A percentile compares a stretch with the other conserved stretches of the same genome.
phyloP scores from a whole-genome alignment of 2,888 invertebrate species.

The Chrysomela aeneicollis region DNA sequence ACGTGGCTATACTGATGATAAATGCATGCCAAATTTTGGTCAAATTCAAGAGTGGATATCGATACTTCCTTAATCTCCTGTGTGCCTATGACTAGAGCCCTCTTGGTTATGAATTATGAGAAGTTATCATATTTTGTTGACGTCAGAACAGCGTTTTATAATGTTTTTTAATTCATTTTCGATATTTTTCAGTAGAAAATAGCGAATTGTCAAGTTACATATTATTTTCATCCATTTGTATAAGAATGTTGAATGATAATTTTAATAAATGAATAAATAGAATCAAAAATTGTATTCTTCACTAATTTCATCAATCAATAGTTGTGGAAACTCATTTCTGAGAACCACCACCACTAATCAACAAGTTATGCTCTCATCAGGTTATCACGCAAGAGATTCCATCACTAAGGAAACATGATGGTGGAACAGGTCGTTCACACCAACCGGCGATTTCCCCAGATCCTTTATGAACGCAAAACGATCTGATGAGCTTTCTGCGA shows the following conservation, averaged over 20 bases:
- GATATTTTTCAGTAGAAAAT: too few relatives aligned
- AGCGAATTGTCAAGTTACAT: too few relatives aligned
- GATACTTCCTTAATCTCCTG: conserved; percentile 51
- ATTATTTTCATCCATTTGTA: too few relatives aligned
- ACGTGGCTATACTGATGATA: too few relatives aligned
- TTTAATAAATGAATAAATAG: too few relatives aligned
- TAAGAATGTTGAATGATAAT: too few relatives aligned
- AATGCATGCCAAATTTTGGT: not conserved
- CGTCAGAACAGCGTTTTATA: not conserved
- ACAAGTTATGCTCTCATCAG: conserved; percentile 50
- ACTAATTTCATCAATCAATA: too few relatives aligned
- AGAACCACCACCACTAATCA: not conserved
- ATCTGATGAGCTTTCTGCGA: conserved; percentile 27
- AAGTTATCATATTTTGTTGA: conserved; percentile 49
- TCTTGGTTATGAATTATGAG: conserved; percentile 62
- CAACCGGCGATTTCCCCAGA: not conserved
- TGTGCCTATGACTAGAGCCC: conserved; percentile 57
- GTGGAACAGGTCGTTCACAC: conserved; percentile 4
- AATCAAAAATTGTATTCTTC: too few relatives aligned
- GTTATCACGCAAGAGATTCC: conserved; percentile 56
- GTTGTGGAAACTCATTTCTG: too few relatives aligned
- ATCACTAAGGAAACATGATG: conserved; percentile 39
- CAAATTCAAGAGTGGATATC: not conserved
- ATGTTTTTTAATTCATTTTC: not conserved
- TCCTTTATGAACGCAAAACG: not conserved